phyloP scores from a whole-genome alignment of 2,888 invertebrate genomes.

The Nymphalis c-album region DNA sequence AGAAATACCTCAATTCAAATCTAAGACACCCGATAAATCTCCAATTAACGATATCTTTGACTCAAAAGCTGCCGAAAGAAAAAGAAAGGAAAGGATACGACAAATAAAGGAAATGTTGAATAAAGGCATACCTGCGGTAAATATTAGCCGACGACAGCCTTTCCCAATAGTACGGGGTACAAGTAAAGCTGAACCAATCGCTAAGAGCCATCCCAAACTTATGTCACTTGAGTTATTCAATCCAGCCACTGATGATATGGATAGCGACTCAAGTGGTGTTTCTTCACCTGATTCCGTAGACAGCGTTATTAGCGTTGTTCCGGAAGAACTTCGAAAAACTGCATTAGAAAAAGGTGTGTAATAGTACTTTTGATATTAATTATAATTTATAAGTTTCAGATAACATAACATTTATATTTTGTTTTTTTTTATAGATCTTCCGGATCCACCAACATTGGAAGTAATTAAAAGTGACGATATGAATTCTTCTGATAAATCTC shows the following conservation, averaged over 20 bases:
- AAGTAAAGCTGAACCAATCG: constrained; percentile 82
- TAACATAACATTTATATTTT: too few relatives aligned
- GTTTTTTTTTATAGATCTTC: constrained; percentile 51
- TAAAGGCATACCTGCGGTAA: constrained; percentile 85
- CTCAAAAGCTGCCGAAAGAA: constrained; percentile 74
- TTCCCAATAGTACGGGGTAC: constrained; percentile 87
- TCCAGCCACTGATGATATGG: constrained; percentile 94
- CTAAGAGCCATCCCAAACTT: constrained; percentile 87
- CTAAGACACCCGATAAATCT: constrained; percentile 61
- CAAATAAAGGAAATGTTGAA: constrained; percentile 87
- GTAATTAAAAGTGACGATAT: constrained; percentile 51
- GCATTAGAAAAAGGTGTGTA: constrained; percentile 71
- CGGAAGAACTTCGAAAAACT: constrained; percentile 80
- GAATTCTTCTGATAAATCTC: constrained; percentile 48
- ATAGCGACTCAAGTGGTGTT: constrained; percentile 93
- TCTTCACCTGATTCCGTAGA: constrained; percentile 94
- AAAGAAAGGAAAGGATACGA: constrained; percentile 83
- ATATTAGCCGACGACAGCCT: constrained; percentile 71
- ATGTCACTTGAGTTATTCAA: constrained; percentile 92
- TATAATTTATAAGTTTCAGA: too few relatives aligned
- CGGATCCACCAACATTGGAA: constrained; percentile 49
- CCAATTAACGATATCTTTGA: constrained; percentile 67
- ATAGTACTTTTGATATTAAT: neutral
- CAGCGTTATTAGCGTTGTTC: constrained; percentile 90
- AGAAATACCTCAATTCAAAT: constrained; percentile 82